Percentiles rank a stretch among this genome's conserved stretches.
These are phyloP conservation scores for Didymodactylos carnosus DNA, from an alignment of 2,888 invertebrate genomes.

Conservation along the genomic window DNA sequence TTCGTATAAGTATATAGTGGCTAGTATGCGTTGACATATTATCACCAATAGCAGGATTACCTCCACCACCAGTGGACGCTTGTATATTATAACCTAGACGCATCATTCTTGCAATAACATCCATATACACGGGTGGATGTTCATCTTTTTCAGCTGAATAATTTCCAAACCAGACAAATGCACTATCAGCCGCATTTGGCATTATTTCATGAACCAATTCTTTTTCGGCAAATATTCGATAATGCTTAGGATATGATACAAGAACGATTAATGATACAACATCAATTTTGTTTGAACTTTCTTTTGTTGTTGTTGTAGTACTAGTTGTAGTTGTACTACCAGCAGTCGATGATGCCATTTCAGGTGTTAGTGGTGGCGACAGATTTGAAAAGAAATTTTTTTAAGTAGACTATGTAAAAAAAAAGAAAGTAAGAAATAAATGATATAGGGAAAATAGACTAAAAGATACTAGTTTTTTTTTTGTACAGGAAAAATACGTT, in stretches of 20 bases:
- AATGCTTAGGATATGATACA: not conserved
- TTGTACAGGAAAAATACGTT: no score
- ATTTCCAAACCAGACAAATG: not conserved
- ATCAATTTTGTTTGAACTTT: not conserved
- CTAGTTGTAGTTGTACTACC: not conserved
- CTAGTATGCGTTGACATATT: not conserved
- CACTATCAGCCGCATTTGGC: not conserved
- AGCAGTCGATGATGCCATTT: not conserved
- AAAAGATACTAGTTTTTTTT: no score
- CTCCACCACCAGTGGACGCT: not conserved
- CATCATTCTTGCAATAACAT: not conserved
- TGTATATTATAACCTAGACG: not conserved
- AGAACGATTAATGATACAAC: not conserved
- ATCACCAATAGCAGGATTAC: not conserved
- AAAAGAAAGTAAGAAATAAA: no score
- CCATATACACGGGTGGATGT: not conserved
- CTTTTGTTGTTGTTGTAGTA: not conserved
- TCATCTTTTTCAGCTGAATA: not conserved
- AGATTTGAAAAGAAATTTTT: no score
- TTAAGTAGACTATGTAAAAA: no score
- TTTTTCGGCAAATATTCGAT: not conserved
- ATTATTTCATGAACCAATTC: not conserved
- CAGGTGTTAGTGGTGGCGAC: no score
- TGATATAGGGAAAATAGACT: no score
- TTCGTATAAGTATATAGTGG: not conserved